Conservation (phyloP, 2,888 invertebrate genomes). For the Drosophila rellima region DNA sequence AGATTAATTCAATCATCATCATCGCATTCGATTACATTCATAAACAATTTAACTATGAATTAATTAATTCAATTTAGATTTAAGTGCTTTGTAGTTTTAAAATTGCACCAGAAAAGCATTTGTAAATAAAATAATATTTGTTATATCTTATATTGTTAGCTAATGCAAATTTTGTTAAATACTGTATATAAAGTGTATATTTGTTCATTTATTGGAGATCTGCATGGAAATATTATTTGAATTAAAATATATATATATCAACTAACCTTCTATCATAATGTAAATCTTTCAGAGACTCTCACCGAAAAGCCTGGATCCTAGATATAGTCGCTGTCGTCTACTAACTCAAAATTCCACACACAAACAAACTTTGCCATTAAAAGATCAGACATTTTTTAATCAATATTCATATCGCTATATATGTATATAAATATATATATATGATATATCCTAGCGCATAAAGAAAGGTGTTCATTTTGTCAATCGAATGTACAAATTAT, state of each 20-base stretch:
- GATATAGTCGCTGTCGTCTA: constrained; percentile 64
- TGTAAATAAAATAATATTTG: constrained; percentile 65
- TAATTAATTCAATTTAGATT: constrained; percentile 12
- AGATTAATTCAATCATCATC: constrained; percentile 12
- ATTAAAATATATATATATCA: constrained; percentile 14
- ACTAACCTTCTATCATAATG: constrained; percentile 43
- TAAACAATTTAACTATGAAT: not conserved
- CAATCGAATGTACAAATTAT: constrained; percentile 57
- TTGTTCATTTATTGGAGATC: constrained; percentile 5
- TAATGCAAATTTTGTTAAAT: constrained; percentile 12
- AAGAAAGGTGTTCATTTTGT: constrained; percentile 73
- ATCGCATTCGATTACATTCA: constrained; percentile 18
- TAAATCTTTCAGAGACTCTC: constrained; percentile 68
- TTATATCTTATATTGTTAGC: constrained; percentile 6
- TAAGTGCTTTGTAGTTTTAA: constrained; percentile 47
- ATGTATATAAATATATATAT: too few species aligned
- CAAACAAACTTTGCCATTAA: constrained; percentile 54
- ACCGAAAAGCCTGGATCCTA: constrained; percentile 63
- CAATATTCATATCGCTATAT: constrained; percentile 54
- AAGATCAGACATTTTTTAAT: constrained; percentile 71
- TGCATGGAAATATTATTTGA: constrained; percentile 55
- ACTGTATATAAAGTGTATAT: not conserved
- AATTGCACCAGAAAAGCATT: constrained; percentile 35
- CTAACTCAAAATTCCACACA: constrained; percentile 77
- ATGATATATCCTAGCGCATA: constrained; percentile 61